phyloP scores from a whole-genome alignment of 2,113 vertebrate genomes.

The Melierax canorus region DNA sequence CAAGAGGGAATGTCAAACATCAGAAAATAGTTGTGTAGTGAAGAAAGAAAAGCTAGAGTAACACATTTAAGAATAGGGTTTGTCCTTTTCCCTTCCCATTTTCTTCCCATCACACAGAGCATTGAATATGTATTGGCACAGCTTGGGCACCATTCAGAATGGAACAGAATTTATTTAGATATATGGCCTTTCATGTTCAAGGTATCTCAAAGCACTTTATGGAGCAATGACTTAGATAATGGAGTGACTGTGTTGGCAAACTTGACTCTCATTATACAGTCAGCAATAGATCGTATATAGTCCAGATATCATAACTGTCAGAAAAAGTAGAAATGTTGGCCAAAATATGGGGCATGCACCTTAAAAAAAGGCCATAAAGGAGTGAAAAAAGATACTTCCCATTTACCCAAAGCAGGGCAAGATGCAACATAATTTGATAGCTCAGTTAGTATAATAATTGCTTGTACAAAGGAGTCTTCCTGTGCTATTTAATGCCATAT shows the following conservation, averaged over 20 bases:
- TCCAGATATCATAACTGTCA: conserved; percentile 7
- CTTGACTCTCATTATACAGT: conserved; percentile 54
- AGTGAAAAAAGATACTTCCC: background rate
- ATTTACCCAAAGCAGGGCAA: background rate
- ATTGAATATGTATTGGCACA: conserved; percentile 64
- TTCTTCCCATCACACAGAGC: background rate
- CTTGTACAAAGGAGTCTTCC: background rate
- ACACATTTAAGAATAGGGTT: background rate
- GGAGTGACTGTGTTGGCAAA: conserved; percentile 60
- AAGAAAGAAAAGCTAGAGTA: conserved; percentile 7
- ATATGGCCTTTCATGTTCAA: conserved; percentile 64
- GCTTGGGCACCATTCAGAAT: conserved; percentile 36
- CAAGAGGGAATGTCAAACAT: background rate
- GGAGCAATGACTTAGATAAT: conserved; percentile 66
- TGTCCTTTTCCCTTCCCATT: background rate
- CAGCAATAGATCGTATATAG: conserved; percentile 50
- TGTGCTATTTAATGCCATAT: background rate
- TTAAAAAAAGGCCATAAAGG: background rate
- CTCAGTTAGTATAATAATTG: background rate
- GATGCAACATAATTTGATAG: background rate
- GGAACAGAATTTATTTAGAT: conserved; percentile 62
- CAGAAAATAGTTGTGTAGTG: background rate
- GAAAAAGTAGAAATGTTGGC: conserved; percentile 18
- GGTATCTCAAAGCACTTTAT: conserved; percentile 65
- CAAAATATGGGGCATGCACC: conserved; percentile 15